Evolutionary conservation across 1,140 invertebrate species (phyloP).

Genomic region (Amyelois transitella): DNA sequence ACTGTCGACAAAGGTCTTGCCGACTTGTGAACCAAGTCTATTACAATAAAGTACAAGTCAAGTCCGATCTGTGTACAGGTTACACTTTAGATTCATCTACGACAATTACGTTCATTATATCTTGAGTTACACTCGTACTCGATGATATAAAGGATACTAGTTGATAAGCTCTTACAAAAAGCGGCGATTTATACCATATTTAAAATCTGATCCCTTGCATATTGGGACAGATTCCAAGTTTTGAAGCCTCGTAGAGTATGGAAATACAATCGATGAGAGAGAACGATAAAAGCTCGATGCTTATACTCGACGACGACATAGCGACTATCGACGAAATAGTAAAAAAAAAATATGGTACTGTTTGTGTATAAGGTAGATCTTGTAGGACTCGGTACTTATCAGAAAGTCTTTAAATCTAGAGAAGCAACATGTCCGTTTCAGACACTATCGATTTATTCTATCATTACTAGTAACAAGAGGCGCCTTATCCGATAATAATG

Average conservation of each 20-base stretch:
- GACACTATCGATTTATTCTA: not conserved
- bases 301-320: too few species aligned
- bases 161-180: not conserved
- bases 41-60: not conserved
- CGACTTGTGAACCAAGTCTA: not conserved
- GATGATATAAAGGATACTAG: not conserved
- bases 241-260: too few species aligned
- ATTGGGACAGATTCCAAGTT: too few species aligned
- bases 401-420: too few species aligned
- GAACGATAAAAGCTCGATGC: too few species aligned
- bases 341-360: too few species aligned
- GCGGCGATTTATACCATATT: not conserved
- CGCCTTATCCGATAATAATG: constrained; percentile 29
- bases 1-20: not conserved
- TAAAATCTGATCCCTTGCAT: too few species aligned
- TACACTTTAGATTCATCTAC: not conserved
- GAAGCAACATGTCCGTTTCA: not conserved
- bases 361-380: too few species aligned
- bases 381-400: too few species aligned
- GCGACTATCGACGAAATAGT: too few species aligned
- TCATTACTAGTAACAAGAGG: constrained; percentile 5
- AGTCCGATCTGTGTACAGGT: not conserved
- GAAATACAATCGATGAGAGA: too few species aligned
- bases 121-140: not conserved
- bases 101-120: not conserved